Conservation (phyloP, 92 coral and sea anemone species). For the Phymanthus crucifer region DNA sequence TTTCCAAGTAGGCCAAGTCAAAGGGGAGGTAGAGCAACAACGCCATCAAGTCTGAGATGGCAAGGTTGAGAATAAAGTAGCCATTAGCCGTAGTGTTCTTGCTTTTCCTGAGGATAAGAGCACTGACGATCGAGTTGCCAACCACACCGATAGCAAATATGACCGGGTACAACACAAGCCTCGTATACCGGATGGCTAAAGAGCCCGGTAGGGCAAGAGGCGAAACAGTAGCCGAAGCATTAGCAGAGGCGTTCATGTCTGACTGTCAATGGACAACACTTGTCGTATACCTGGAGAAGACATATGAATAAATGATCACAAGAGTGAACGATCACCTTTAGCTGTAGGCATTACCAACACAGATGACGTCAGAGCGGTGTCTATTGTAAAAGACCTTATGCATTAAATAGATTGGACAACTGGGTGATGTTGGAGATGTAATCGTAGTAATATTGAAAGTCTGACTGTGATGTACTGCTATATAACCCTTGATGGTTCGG, state of each 20-base stretch:
- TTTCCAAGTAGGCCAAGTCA: constrained; percentile 76
- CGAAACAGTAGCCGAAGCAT: not conserved
- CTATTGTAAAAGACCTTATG: not conserved
- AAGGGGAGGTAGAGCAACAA: constrained; percentile 71
- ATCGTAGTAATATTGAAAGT: not conserved
- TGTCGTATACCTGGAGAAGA: not conserved
- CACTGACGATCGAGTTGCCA: constrained; percentile 67
- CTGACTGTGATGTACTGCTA: not conserved
- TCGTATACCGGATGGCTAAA: constrained; percentile 52
- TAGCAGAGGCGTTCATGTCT: constrained; percentile 11
- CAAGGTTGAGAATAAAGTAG: constrained; percentile 76
- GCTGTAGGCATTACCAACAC: not conserved
- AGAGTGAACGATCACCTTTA: not conserved
- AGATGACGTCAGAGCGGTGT: not conserved
- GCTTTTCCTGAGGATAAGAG: constrained; percentile 55
- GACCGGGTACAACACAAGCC: constrained; percentile 65
- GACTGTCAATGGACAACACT: not conserved
- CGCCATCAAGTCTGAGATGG: constrained; percentile 70
- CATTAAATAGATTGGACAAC: not conserved
- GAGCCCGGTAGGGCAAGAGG: constrained; percentile 24
- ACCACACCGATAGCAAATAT: constrained; percentile 68
- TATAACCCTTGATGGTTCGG: not conserved
- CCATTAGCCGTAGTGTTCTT: constrained; percentile 64
- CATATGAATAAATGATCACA: constrained; percentile 4
- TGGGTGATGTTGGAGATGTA: not conserved